phyloP scores from a whole-genome alignment of 2,797 vertebrate genomes.

The Sebastes iracundus region DNA sequence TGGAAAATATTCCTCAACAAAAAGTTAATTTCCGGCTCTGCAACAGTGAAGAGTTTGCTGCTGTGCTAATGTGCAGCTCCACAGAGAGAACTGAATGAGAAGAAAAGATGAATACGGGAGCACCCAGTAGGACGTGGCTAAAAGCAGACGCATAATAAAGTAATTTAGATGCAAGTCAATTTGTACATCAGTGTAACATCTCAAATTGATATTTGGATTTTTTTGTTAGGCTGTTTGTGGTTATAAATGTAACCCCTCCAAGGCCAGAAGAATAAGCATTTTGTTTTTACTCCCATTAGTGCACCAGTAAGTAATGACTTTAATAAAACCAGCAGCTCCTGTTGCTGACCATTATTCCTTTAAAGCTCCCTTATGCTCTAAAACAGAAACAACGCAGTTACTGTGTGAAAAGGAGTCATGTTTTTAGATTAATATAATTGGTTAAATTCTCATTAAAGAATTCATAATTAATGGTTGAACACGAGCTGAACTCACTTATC shows the following conservation, averaged over 20 bases:
- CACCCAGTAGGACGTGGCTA: not conserved
- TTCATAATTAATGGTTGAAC: not conserved
- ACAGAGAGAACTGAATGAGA: conserved; percentile 20
- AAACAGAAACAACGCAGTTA: not conserved
- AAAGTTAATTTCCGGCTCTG: conserved; percentile 51
- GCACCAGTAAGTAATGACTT: conserved; percentile 1
- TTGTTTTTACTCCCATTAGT: not conserved
- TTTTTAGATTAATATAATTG: not conserved
- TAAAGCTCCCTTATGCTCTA: not conserved
- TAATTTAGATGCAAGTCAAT: conserved; percentile 25
- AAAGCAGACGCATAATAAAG: conserved; percentile 20
- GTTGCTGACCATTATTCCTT: not conserved
- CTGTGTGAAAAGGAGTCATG: not conserved
- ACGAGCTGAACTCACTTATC: not conserved
- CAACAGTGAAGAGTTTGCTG: conserved; percentile 2
- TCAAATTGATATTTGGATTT: not conserved
- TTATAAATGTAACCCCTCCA: not conserved
- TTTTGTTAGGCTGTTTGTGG: not conserved
- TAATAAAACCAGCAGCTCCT: conserved; percentile 1
- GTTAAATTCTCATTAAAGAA: not conserved
- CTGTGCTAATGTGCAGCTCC: conserved; percentile 38
- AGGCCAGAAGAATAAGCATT: not conserved
- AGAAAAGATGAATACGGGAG: conserved; percentile 1
- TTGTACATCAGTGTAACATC: not conserved
- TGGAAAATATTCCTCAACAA: conserved; percentile 18